phyloP scores from a whole-genome alignment of 2,888 invertebrate species.

The Rhyacophila evoluta region DNA sequence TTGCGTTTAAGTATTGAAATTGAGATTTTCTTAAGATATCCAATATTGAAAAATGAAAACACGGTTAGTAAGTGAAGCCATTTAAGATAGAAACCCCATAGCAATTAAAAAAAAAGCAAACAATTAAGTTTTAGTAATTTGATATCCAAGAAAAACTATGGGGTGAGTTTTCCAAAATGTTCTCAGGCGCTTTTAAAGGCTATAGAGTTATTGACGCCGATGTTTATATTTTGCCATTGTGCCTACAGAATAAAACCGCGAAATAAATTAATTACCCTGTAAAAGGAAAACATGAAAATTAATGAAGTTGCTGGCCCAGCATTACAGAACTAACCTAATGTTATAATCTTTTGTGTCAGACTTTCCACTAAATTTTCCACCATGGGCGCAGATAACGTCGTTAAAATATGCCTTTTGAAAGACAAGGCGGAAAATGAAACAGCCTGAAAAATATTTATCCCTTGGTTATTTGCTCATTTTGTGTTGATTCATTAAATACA shows the following conservation, averaged over 20 bases:
- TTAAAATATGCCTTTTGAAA: background rate
- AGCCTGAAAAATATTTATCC: background rate
- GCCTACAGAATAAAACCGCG: background rate
- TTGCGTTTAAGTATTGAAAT: too few relatives aligned
- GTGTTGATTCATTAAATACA: background rate
- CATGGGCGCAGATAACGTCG: background rate
- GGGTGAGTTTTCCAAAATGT: too few relatives aligned
- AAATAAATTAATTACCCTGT: slow-evolving; percentile 18
- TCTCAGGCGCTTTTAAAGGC: too few relatives aligned
- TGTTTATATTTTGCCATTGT: background rate
- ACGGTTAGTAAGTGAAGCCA: too few relatives aligned
- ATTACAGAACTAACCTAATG: background rate
- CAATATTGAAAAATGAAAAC: too few relatives aligned
- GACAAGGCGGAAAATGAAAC: background rate
- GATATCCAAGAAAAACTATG: too few relatives aligned
- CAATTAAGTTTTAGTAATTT: too few relatives aligned
- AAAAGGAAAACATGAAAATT: background rate
- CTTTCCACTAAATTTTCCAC: background rate
- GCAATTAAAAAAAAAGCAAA: too few relatives aligned
- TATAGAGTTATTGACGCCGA: background rate
- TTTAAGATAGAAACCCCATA: too few relatives aligned
- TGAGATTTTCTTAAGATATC: too few relatives aligned
- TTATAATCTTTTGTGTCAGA: slow-evolving; percentile 4
- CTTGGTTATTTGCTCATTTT: background rate
- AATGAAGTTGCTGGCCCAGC: background rate